Percentiles rank a stretch among this genome's conserved stretches.
Conservation (phyloP, 1,140 invertebrate species). For the Venturia canescens region DNA sequence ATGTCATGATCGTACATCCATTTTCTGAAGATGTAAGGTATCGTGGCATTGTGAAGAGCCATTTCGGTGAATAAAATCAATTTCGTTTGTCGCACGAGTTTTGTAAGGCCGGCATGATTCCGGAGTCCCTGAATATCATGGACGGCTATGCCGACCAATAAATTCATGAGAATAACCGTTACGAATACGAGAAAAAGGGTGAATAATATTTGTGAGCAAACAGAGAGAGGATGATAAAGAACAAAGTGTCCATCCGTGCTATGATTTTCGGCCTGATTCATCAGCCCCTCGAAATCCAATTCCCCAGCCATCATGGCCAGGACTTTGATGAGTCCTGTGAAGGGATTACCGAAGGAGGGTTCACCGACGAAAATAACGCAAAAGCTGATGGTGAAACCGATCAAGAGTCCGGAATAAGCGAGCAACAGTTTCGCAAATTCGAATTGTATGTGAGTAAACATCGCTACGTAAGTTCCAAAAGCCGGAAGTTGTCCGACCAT, state of each 20-base stretch:
- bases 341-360: constrained; percentile 79
- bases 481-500: constrained; percentile 82
- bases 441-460: constrained; percentile 82
- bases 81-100: constrained; percentile 83
- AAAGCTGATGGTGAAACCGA: constrained; percentile 82
- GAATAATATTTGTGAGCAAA: constrained; percentile 81
- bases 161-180: constrained; percentile 84
- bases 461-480: constrained; percentile 83
- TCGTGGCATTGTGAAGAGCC: constrained; percentile 79
- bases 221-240: constrained; percentile 74
- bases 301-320: constrained; percentile 85
- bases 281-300: constrained; percentile 81
- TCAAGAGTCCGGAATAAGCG: constrained; percentile 80
- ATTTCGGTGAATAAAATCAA: constrained; percentile 83
- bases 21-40: constrained; percentile 75
- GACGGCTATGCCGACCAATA: constrained; percentile 84
- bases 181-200: constrained; percentile 82
- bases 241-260: constrained; percentile 66
- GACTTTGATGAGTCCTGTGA: constrained; percentile 80
- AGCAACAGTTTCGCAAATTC: constrained; percentile 81
- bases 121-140: constrained; percentile 83
- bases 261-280: constrained; percentile 75
- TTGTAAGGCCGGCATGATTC: constrained; percentile 82
- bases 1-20: constrained; percentile 73
- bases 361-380: constrained; percentile 82